Base-by-base conservation (phyloP, 2,797 vertebrate species). In the Mus spretus region DNA sequence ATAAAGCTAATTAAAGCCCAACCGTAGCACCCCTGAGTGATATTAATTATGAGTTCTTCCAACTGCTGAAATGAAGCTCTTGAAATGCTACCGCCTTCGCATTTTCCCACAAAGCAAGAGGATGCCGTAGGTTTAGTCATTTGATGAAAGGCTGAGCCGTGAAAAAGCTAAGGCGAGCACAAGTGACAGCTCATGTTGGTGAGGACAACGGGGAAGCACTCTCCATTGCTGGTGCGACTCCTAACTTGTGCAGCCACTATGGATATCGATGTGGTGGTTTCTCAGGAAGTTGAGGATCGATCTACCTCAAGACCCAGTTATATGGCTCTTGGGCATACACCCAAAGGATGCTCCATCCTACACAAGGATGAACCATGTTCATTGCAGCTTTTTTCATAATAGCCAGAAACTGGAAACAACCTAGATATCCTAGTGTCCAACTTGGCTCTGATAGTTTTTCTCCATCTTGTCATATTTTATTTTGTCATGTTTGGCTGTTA, bases 41-140 rank as follows among this genome's bases (percentile, higher is more conserved):
- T 47, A 80, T 44, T 93, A 83, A 91, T 44, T 89, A 83, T 74
- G 63, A 91, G 84, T 61, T 92, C 79, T 95, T 59, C 50, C 65
- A 50, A 31, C 31, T 75, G 5, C 53, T 55, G 50, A 89, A 86
- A 80, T n/a, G 55, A 92, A 81, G 37, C 34, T 67, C 14, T 50
- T 91, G 47, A 95, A 92, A 50, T 22, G 24, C 13, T n/a, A 14
- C 24, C 74, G n/a, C 17, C 79, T 91, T 72, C 47, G 15, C 44
- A 9, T 88, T 77, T 59, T 13, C 53, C 72, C 44, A 74, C 59
- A 63, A 87, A 93, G 24, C 26, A 12, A 67, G 24, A 50, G 37
- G 6, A 78, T 28, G 14, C 20, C 4, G 55, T 44, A 65, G 55
- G 12, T 24, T 75, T 65, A 26, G 59, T 89, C 84, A 61, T 79